A percentile compares a stretch with the other conserved stretches of the same genome.
These are phyloP conservation scores for Hedychridium roseum DNA, from an alignment of 2,888 invertebrate species.

Conservation along the genomic window DNA sequence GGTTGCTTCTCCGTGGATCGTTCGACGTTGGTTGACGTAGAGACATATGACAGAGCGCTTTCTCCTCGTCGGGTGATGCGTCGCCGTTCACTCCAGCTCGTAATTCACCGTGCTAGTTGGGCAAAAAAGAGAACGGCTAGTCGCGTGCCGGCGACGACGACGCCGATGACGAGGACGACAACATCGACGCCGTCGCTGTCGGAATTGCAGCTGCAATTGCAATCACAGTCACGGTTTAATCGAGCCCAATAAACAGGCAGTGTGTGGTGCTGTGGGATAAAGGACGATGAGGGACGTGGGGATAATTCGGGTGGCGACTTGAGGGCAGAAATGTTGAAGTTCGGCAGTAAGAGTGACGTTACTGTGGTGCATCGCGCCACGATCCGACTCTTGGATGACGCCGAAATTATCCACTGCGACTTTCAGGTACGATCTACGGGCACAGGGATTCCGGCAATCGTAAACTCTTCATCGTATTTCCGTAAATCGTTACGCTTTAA, in stretches of 20 bases:
- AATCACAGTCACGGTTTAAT: not conserved
- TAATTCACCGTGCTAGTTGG: slow-evolving; percentile 25
- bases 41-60: slow-evolving; percentile 40
- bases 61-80: slow-evolving; percentile 35
- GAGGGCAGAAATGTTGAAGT: slow-evolving; percentile 65
- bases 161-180: not conserved
- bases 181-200: too few relatives aligned
- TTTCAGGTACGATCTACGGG: slow-evolving; percentile 85
- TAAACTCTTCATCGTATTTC: too few relatives aligned
- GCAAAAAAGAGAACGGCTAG: slow-evolving; percentile 13
- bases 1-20: too few relatives aligned
- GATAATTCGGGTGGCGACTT: slow-evolving; percentile 59
- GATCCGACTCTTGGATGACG: slow-evolving; percentile 87
- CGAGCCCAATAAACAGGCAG: slow-evolving; percentile 42
- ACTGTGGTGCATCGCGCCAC: slow-evolving; percentile 68
- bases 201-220: too few relatives aligned
- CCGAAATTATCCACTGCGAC: slow-evolving; percentile 91
- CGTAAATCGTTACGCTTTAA: too few relatives aligned
- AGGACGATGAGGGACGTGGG: slow-evolving; percentile 56
- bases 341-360: slow-evolving; percentile 66
- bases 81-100: slow-evolving; percentile 29
- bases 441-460: too few relatives aligned
- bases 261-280: slow-evolving; percentile 60
- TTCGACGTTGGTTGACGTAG: too few relatives aligned
- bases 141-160: slow-evolving; percentile 18